Percentiles rank a stretch among this genome's conserved stretches.
phyloP scores from a whole-genome alignment of 1,140 invertebrate species.

The Caenorhabditis tropicalis region DNA sequence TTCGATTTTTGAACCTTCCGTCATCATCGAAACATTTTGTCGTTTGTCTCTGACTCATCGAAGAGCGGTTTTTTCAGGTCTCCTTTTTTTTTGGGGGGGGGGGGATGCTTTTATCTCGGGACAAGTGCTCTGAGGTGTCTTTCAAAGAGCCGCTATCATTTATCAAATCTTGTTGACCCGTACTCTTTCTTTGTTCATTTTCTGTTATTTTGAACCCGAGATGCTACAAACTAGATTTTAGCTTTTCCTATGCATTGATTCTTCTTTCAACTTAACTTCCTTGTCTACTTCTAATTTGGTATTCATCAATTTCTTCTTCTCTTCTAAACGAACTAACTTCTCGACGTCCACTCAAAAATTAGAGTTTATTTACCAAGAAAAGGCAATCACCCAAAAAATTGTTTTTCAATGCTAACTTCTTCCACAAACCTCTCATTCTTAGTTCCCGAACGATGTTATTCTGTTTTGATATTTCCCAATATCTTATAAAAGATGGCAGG shows the following conservation, averaged over 20 bases:
- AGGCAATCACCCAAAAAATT: conserved; percentile 35
- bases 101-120: neutral
- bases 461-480: neutral
- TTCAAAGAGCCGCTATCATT: conserved; percentile 7
- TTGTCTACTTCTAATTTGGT: neutral
- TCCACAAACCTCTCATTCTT: neutral
- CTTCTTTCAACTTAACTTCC: neutral
- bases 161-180: conserved; percentile 14
- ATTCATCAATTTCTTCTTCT: conserved; percentile 26
- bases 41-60: conserved; percentile 22
- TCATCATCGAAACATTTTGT: conserved; percentile 12
- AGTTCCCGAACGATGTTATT: neutral
- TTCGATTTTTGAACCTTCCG: conserved; percentile 12
- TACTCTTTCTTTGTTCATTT: neutral
- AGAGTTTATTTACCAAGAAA: conserved; percentile 2
- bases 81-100: neutral
- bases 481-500: neutral
- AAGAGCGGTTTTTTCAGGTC: neutral
- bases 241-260: neutral
- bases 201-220: too few relatives aligned
- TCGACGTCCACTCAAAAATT: conserved; percentile 3
- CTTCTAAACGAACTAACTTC: neutral
- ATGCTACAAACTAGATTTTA: neutral
- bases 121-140: neutral
- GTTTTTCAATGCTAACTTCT: neutral